Evolutionary conservation across 2,113 vertebrate genomes (phyloP).

Genomic region (Herpailurus yagouaroundi): DNA sequence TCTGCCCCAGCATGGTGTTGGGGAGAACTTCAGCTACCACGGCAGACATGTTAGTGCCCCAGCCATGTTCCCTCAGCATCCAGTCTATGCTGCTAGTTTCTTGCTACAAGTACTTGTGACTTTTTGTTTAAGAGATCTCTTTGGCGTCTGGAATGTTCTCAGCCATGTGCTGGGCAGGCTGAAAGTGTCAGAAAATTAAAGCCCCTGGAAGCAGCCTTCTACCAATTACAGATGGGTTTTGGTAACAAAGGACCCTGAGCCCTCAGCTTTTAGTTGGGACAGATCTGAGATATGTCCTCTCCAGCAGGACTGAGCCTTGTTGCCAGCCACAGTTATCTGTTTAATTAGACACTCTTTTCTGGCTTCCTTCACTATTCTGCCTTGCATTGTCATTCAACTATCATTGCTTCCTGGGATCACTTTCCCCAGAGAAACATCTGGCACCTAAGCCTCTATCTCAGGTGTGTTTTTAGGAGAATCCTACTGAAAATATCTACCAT

Average conservation of each 20-base stretch:
- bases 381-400: background rate
- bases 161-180: background rate
- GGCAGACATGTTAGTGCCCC: rapidly evolving
- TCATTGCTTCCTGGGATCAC: background rate
- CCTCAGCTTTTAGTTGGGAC: background rate
- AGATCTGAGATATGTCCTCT: background rate
- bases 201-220: background rate
- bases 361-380: background rate
- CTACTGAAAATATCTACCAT: background rate
- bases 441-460: background rate
- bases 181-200: background rate
- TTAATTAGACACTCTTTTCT: background rate
- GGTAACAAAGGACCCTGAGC: background rate
- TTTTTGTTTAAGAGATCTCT: background rate
- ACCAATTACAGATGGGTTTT: background rate
- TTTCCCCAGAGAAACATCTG: background rate
- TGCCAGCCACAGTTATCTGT: too few relatives aligned
- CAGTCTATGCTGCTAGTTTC: background rate
- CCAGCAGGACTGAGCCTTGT: rapidly evolving
- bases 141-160: background rate
- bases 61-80: background rate
- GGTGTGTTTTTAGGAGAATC: background rate
- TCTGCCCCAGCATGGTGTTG: rapidly evolving
- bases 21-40: background rate
- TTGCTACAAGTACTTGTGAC: background rate